These are phyloP conservation scores for Chloroclysta siterata DNA, from an alignment of 2,888 invertebrate genomes.

Conservation along the genomic window DNA sequence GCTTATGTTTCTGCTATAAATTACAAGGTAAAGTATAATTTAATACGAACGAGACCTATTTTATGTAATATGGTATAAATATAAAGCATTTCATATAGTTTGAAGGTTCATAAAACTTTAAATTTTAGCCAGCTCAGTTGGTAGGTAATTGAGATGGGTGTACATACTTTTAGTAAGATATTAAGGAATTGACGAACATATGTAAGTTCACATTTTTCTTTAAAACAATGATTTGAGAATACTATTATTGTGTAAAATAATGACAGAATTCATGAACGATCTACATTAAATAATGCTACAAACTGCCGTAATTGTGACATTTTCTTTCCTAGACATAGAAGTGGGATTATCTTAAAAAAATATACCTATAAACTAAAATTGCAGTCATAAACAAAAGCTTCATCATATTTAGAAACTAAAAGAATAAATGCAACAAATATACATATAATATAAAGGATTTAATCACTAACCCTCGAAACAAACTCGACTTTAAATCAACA, in stretches of 20 bases:
- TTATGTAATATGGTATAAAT: slow-evolving; percentile 5
- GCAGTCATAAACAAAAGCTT: slow-evolving; percentile 51
- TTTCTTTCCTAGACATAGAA: slow-evolving; percentile 43
- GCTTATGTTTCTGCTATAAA: slow-evolving; percentile 50
- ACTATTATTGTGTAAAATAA: not conserved
- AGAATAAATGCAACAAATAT: slow-evolving; percentile 81
- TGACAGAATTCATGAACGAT: slow-evolving; percentile 1
- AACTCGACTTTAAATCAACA: slow-evolving; percentile 48
- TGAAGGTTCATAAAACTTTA: slow-evolving; percentile 1
- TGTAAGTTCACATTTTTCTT: slow-evolving; percentile 7
- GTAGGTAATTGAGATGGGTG: slow-evolving; percentile 10
- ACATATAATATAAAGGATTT: slow-evolving; percentile 59
- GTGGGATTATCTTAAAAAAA: slow-evolving; percentile 16
- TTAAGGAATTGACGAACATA: slow-evolving; percentile 33
- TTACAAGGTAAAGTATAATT: slow-evolving; percentile 27
- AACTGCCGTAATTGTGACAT: slow-evolving; percentile 42
- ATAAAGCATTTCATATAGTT: slow-evolving; percentile 13
- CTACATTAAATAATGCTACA: slow-evolving; percentile 7
- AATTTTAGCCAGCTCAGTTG: not conserved
- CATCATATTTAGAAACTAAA: slow-evolving; percentile 45
- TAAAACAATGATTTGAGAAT: not conserved
- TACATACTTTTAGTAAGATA: slow-evolving; percentile 4
- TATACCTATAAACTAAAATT: slow-evolving; percentile 54
- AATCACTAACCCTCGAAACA: slow-evolving; percentile 52
- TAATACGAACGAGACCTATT: slow-evolving; percentile 6